phyloP scores from a whole-genome alignment of 2,113 vertebrate genomes.

The Turnix velox region DNA sequence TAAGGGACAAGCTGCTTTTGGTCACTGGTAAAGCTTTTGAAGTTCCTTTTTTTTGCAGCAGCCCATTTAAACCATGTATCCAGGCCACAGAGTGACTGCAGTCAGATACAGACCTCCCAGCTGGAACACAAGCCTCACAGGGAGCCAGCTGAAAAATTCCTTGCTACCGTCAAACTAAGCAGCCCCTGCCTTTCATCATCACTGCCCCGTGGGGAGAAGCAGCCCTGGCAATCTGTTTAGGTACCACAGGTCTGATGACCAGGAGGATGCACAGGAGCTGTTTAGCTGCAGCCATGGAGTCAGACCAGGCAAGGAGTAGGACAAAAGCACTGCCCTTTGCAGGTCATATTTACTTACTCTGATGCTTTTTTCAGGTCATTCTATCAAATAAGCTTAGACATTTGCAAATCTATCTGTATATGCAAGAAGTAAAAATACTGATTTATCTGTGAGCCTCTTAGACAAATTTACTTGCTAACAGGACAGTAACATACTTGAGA shows the following conservation, averaged over 20 bases:
- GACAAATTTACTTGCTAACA: background rate
- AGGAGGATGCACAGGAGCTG: background rate
- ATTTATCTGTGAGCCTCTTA: background rate
- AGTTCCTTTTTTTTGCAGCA: background rate
- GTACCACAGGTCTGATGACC: background rate
- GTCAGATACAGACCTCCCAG: background rate
- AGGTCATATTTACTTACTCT: background rate
- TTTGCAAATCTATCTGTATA: background rate
- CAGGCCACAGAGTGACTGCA: background rate
- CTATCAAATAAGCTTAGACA: background rate
- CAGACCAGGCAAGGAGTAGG: background rate
- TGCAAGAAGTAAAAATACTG: background rate
- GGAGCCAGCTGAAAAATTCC: background rate
- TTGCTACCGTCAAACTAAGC: background rate
- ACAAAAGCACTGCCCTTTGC: background rate
- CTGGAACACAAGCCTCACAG: background rate
- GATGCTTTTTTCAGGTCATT: background rate
- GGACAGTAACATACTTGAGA: background rate
- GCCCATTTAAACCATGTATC: background rate
- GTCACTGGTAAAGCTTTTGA: background rate
- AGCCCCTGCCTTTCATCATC: background rate
- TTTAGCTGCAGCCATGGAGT: background rate
- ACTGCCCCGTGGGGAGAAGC: background rate
- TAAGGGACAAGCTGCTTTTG: background rate
- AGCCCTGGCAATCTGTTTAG: background rate